Base-by-base conservation (phyloP, 2,888 invertebrate genomes). In the Plagodis dolabraria region DNA sequence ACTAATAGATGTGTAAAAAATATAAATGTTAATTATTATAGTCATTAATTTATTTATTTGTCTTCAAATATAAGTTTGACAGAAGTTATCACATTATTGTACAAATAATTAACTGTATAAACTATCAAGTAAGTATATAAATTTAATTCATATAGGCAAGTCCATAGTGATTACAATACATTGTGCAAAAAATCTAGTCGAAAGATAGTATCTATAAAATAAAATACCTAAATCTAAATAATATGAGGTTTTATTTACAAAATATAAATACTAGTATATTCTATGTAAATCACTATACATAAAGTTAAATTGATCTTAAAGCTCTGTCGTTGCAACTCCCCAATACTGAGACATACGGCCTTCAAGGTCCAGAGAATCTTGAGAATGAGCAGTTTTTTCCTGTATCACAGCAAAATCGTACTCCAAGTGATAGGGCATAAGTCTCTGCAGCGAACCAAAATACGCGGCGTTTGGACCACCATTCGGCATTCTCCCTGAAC, bases 321-420 rank as follows among this genome's bases (percentile, higher is more conserved):
- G 86, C 84, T 97, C 97, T 0, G 97, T 97, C 0, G 97, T 97
- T 10, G 97, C 97, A 47, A 97, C 97, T 52, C 97, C 97, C 97
- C 97, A 97, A 86, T 97, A 97, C 75, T 97, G 97, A 72, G 97
- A 96, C 96, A 97, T 97, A 55, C 97, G 94, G 54, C 95, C 95
- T 77, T 97, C 97, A 64, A 96, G 94, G 76, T 97, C 97, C 65
- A 96, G 86, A 0, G 96, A 97, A 76, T 97, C 97, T 70, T 95
- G 93, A 52, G 89, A 88, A 56, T 93, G 93, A 45, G 94, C 93
- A 40, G 94, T 93, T 71, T 96, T 94, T 80, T 97, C 97, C 78
- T 96, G 96, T 82, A 96, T 96, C 34, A 96, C 95, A 43, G 96
- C 95, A 83, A 97, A 97, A 83, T 97, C 97, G 75, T 97, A 97